Evolutionary conservation across 2,888 invertebrate genomes (phyloP).

Genomic region (Xiphydria camelus): DNA sequence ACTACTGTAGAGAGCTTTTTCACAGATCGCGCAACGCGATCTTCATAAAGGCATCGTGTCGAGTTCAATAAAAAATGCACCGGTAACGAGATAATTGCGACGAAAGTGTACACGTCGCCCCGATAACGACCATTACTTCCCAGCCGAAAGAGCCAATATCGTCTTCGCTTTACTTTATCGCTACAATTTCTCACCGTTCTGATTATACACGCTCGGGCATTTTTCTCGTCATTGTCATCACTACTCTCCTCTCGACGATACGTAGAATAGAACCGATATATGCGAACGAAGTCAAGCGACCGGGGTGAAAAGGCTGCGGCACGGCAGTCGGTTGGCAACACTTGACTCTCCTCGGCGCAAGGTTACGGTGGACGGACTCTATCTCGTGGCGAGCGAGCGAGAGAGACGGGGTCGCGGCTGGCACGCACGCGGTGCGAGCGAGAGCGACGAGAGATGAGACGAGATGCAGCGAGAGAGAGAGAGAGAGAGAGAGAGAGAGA

Average conservation of each 20-base stretch:
- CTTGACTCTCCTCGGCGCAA: constrained; percentile 34
- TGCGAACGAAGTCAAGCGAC: too few species aligned
- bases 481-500: constrained; percentile 11
- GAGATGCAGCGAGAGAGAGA: constrained; percentile 13
- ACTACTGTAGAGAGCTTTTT: too few species aligned
- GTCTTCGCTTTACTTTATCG: too few species aligned
- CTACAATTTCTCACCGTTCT: too few species aligned
- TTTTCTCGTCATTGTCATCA: too few species aligned
- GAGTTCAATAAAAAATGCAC: constrained; percentile 6
- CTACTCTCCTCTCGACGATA: too few species aligned
- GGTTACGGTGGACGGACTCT: constrained; percentile 29
- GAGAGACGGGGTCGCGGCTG: constrained; percentile 4
- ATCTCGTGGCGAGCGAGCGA: constrained; percentile 12
- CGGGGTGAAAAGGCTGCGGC: too few species aligned
- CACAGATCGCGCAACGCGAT: too few species aligned
- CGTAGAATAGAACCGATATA: too few species aligned
- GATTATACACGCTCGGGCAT: too few species aligned
- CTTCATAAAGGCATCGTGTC: too few species aligned
- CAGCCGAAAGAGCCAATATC: neutral
- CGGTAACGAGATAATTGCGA: constrained; percentile 2
- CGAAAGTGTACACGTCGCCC: neutral
- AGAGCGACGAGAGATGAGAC: constrained; percentile 14
- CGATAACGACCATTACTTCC: constrained; percentile 11
- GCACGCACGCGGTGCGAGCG: constrained; percentile 10
- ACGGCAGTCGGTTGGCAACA: constrained; percentile 37